Evolutionary conservation across 1,140 invertebrate genomes (phyloP).

Genomic region (Galleria mellonella): DNA sequence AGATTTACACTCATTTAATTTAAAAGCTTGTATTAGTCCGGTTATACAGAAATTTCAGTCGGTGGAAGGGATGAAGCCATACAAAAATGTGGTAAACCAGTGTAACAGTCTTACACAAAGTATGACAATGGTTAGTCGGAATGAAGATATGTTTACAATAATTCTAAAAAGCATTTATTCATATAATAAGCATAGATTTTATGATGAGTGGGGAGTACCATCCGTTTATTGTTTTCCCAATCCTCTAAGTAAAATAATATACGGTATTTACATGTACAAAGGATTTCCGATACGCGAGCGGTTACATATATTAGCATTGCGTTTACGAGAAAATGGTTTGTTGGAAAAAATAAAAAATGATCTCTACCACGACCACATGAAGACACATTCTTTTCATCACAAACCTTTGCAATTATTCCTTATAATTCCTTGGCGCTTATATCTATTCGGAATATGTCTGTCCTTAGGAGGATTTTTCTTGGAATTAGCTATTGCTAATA

Average conservation of each 20-base stretch:
- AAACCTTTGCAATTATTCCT: constrained; percentile 4
- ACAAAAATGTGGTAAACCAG: background rate
- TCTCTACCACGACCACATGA: constrained; percentile 7
- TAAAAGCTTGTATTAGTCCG: constrained; percentile 5
- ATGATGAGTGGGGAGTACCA: constrained; percentile 18
- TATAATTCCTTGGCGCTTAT: constrained; percentile 26
- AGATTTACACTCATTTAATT: constrained; percentile 5
- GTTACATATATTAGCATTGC: constrained; percentile 18
- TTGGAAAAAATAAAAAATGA: constrained; percentile 12
- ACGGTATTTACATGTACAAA: constrained; percentile 37
- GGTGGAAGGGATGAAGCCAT: background rate
- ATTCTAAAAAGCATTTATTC: constrained; percentile 19
- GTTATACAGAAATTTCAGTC: background rate
- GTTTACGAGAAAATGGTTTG: constrained; percentile 36
- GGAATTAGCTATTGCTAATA: too few relatives aligned
- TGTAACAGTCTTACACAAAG: constrained; percentile 26
- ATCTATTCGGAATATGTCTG: constrained; percentile 14
- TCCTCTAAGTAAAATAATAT: constrained; percentile 27
- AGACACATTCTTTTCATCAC: constrained; percentile 6
- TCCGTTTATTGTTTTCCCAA: constrained; percentile 22
- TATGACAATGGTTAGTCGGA: constrained; percentile 22
- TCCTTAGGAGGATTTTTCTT: constrained; percentile 17
- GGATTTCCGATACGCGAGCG: constrained; percentile 33
- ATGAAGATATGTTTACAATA: constrained; percentile 20
- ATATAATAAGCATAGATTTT: constrained; percentile 27